phyloP scores from a whole-genome alignment of 2,888 invertebrate genomes.

The Oasisia sp. region DNA sequence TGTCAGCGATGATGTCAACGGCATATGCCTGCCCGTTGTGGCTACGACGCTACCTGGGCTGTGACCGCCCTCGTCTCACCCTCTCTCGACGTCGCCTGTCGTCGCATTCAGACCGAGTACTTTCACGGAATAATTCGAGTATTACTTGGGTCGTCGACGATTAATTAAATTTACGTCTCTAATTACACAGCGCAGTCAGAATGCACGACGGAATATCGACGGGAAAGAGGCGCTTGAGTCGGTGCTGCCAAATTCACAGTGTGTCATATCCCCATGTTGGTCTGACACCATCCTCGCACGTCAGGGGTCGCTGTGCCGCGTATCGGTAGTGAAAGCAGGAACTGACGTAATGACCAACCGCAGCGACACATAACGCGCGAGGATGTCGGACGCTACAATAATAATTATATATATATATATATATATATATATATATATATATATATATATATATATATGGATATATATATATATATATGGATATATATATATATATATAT shows the following conservation, averaged over 20 bases:
- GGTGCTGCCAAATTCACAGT: neutral
- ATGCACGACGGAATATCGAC: constrained; percentile 10
- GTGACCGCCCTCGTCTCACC: neutral
- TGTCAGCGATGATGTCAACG: neutral
- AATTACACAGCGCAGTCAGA: neutral
- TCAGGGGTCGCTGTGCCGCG: too few species aligned
- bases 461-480: too few species aligned
- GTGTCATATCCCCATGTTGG: neutral
- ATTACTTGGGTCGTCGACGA: constrained; percentile 1
- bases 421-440: too few species aligned
- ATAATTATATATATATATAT: too few species aligned
- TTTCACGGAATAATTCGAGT: neutral
- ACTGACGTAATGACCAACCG: too few species aligned
- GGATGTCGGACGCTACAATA: too few species aligned
- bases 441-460: too few species aligned
- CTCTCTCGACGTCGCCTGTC: neutral
- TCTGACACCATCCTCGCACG: too few species aligned
- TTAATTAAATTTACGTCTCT: constrained; percentile 13
- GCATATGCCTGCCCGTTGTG: neutral
- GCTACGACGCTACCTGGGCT: neutral
- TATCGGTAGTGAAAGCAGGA: too few species aligned
- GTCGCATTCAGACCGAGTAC: neutral
- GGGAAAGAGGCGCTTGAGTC: neutral
- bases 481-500: too few species aligned
- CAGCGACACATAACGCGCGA: too few species aligned